phyloP scores from a whole-genome alignment of 2,113 vertebrate genomes.

The Sphyrna mokarran region DNA sequence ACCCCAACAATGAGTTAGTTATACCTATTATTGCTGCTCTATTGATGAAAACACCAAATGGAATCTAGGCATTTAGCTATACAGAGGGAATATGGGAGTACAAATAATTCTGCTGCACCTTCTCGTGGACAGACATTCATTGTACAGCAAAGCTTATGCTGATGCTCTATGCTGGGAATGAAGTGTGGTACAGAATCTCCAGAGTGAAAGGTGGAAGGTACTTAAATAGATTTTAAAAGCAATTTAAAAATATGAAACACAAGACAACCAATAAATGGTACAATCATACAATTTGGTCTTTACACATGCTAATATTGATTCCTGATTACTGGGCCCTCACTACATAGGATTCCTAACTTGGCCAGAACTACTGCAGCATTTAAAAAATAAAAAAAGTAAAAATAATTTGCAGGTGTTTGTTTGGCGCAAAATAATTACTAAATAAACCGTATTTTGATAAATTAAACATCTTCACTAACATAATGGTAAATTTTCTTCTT shows the following conservation, averaged over 20 bases:
- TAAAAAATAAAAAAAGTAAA: neutral
- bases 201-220: neutral
- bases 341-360: neutral
- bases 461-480: neutral
- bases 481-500: constrained; percentile 5
- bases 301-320: neutral
- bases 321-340: neutral
- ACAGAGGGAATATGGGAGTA: too few species aligned
- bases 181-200: neutral
- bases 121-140: neutral
- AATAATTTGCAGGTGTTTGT: neutral
- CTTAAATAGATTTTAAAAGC: neutral
- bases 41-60: neutral
- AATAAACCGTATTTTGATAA: neutral
- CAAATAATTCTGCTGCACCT: neutral
- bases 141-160: neutral
- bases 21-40: neutral
- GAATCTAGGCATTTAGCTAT: neutral
- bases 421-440: neutral
- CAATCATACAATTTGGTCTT: neutral
- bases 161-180: neutral
- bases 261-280: neutral
- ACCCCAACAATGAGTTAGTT: neutral
- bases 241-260: neutral
- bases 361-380: neutral